phyloP scores from a whole-genome alignment of 1,140 invertebrate genomes.

The Mylabris phalerata region DNA sequence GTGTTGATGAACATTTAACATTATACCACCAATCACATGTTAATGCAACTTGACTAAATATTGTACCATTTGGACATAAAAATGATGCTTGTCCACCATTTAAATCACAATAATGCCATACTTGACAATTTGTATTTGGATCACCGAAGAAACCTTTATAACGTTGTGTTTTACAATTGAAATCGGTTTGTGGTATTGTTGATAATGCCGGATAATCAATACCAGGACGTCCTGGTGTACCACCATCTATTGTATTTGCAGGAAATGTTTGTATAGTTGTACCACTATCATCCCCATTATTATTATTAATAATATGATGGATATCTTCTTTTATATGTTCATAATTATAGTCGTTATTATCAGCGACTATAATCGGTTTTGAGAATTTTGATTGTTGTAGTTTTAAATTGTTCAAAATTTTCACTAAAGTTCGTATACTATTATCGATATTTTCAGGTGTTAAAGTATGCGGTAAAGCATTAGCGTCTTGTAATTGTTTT shows the following conservation, averaged over 20 bases:
- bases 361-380: conserved; percentile 33
- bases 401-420: conserved; percentile 61
- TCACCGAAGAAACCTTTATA: conserved; percentile 90
- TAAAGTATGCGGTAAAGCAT: conserved; percentile 64
- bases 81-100: conserved; percentile 87
- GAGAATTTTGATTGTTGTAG: conserved; percentile 37
- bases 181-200: conserved; percentile 68
- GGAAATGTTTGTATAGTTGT: conserved; percentile 28
- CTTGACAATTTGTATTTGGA: conserved; percentile 56
- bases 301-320: conserved; percentile 20
- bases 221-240: conserved; percentile 68
- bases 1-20: conserved; percentile 71
- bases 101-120: conserved; percentile 88
- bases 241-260: conserved; percentile 47
- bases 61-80: conserved; percentile 83
- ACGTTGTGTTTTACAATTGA: conserved; percentile 74
- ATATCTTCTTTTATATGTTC: conserved; percentile 9
- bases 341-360: conserved; percentile 4
- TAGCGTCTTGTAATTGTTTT: conserved; percentile 61
- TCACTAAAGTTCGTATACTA: conserved; percentile 66
- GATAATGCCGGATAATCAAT: conserved; percentile 76
- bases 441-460: conserved; percentile 69
- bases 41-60: conserved; percentile 78
- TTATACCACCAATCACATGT: conserved; percentile 94
- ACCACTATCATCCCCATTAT: conserved; percentile 27